Evolutionary conservation across 1,140 invertebrate genomes (phyloP).

Genomic region (Polypedilum pembai): DNA sequence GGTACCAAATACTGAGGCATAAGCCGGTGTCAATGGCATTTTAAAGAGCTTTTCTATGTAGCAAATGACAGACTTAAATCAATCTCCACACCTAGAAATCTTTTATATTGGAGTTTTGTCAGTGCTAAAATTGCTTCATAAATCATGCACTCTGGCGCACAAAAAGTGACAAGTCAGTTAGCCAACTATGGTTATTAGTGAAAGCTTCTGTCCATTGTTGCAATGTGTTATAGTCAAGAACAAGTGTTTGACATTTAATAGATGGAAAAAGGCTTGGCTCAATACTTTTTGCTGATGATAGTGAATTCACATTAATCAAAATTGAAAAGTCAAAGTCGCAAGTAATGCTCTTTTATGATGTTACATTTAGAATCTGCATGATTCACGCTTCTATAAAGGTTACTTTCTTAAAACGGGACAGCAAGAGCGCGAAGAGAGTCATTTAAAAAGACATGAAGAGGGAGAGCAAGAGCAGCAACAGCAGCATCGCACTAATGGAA

Average conservation of each 20-base stretch:
- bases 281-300: not conserved
- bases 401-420: not conserved
- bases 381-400: not conserved
- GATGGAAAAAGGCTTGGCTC: not conserved
- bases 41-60: too few species aligned
- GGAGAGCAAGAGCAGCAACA: not conserved
- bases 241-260: not conserved
- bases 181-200: not conserved
- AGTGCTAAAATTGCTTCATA: slow-evolving; percentile 14
- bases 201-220: too few species aligned
- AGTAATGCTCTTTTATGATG: too few species aligned
- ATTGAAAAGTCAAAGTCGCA: too few species aligned
- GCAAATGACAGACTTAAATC: not conserved
- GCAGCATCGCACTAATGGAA: not conserved
- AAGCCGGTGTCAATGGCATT: too few species aligned
- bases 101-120: not conserved
- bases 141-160: slow-evolving; percentile 15
- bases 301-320: too few species aligned
- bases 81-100: not conserved
- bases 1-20: too few species aligned
- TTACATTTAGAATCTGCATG: too few species aligned
- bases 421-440: not conserved
- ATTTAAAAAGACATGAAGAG: not conserved
- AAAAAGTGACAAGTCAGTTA: not conserved
- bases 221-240: not conserved